Percentiles rank a stretch among this genome's conserved stretches.
Conservation (phyloP, 2,797 vertebrate genomes). For the Euphonia xanthogaster region DNA sequence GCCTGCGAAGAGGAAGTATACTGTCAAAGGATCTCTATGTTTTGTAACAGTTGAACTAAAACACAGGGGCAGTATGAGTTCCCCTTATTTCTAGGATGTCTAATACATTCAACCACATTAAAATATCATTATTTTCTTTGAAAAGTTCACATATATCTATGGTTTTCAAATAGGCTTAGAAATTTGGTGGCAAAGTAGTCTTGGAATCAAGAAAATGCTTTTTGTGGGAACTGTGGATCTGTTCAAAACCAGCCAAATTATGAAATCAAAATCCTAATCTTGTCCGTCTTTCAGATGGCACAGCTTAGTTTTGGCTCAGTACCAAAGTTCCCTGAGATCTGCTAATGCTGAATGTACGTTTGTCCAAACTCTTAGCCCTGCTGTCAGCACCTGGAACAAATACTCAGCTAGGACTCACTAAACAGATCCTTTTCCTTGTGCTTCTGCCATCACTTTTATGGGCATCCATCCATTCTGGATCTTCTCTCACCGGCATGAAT, state of each 20-base stretch:
- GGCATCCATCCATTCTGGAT: background rate
- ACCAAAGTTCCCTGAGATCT: background rate
- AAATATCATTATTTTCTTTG: background rate
- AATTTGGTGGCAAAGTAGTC: background rate
- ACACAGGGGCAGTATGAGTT: background rate
- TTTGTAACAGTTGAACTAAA: background rate
- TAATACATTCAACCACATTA: background rate
- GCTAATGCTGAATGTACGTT: background rate
- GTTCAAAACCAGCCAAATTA: background rate
- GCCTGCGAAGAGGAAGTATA: background rate
- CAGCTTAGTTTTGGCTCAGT: background rate
- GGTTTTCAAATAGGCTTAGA: background rate
- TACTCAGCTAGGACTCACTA: background rate
- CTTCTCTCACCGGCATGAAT: background rate
- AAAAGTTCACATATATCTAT: background rate
- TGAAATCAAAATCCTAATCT: background rate
- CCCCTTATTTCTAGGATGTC: background rate
- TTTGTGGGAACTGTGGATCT: background rate
- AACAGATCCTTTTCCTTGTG: background rate
- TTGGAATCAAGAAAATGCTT: background rate
- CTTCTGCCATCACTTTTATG: background rate
- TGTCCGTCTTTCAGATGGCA: background rate
- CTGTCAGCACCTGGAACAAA: background rate
- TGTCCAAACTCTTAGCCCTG: background rate
- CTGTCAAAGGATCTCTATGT: background rate